These are phyloP conservation scores for Coecobrya sp. DNA, from an alignment of 2,888 invertebrate genomes.

Conservation along the genomic window DNA sequence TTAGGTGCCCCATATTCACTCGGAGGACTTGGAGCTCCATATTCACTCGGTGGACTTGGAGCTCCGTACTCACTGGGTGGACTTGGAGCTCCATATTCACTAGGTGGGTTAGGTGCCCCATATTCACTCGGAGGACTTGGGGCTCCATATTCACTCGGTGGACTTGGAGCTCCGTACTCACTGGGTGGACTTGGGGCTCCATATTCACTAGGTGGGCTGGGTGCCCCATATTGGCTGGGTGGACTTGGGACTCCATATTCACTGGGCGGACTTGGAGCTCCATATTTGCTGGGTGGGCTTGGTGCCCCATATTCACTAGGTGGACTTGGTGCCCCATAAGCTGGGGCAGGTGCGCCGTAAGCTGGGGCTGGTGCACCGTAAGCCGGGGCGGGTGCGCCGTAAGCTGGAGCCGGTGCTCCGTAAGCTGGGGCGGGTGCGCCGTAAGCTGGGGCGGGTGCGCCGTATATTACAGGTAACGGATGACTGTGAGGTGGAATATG, in stretches of 20 bases:
- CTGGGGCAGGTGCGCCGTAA: background rate
- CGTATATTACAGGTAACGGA: too few relatives aligned
- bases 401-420: background rate
- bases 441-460: background rate
- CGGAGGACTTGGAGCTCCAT: background rate
- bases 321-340: slow-evolving; percentile 15
- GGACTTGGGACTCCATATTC: slow-evolving; percentile 6
- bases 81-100: background rate
- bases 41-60: slow-evolving; percentile 15
- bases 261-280: background rate
- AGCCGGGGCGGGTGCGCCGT: background rate
- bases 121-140: background rate
- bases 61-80: background rate
- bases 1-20: background rate
- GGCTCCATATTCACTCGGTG: background rate
- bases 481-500: too few relatives aligned
- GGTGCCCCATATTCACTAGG: background rate
- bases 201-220: background rate
- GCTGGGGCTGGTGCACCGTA: background rate
- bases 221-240: background rate
- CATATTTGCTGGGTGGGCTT: background rate
- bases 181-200: background rate
- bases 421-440: background rate
- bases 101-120: background rate
- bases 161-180: background rate